Percentiles rank a stretch among this genome's conserved stretches.
Evolutionary conservation across 2,797 vertebrate species (phyloP).

Genomic region (Moxostoma hubbsi): DNA sequence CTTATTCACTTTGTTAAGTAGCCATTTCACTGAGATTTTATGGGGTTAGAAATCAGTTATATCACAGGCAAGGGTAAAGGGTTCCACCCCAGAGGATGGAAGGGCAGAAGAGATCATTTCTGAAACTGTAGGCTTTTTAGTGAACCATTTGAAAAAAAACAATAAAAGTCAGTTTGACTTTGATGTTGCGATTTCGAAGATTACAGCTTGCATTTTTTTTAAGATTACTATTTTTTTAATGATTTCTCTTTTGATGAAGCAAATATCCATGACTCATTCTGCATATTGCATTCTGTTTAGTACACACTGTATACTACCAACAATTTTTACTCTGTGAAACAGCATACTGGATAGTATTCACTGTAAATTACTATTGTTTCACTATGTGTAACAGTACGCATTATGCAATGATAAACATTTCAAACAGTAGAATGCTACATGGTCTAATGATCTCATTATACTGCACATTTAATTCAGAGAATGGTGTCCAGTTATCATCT

Average conservation of each 20-base stretch:
- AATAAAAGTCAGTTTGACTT: background rate
- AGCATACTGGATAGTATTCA: no score
- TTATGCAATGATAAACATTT: no score
- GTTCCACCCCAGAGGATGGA: conserved; percentile 43
- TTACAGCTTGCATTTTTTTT: background rate
- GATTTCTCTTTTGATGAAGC: background rate
- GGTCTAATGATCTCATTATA: no score
- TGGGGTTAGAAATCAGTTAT: conserved; percentile 79
- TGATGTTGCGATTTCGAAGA: background rate
- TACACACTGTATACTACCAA: no score
- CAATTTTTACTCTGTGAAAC: no score
- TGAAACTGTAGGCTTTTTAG: conserved; percentile 72
- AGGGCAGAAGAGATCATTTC: conserved; percentile 65
- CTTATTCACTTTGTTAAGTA: conserved; percentile 69
- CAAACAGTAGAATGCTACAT: no score
- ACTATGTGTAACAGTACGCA: no score
- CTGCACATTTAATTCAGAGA: no score
- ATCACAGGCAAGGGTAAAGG: conserved; percentile 72
- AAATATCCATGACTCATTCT: no score
- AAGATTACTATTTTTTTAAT: background rate
- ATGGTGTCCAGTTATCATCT: no score
- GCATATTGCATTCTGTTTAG: no score
- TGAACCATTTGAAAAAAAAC: conserved; percentile 70
- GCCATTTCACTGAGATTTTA: conserved; percentile 74
- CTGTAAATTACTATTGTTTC: no score